phyloP scores from a whole-genome alignment of 1,140 invertebrate genomes.

The Drosophila pruinosa region DNA sequence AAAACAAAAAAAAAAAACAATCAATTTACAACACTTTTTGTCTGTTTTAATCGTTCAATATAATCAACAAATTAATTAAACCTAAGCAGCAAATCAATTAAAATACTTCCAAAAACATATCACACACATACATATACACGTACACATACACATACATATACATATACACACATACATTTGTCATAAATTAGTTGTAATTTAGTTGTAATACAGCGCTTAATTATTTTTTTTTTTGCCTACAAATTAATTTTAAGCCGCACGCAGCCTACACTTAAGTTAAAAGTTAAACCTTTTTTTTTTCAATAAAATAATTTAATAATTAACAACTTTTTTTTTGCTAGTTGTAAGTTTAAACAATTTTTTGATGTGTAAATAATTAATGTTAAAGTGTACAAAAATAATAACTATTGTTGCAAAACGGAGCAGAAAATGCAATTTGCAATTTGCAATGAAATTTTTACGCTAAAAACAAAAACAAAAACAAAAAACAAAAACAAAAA shows the following conservation, averaged over 20 bases:
- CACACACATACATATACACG: constrained; percentile 20
- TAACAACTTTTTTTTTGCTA: constrained; percentile 23
- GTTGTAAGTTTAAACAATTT: constrained; percentile 7
- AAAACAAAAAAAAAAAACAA: constrained; percentile 10
- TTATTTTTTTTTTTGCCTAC: constrained; percentile 56
- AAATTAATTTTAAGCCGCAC: constrained; percentile 50
- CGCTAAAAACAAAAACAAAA: constrained; percentile 18
- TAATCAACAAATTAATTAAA: constrained; percentile 19
- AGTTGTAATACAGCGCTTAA: neutral
- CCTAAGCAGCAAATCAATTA: constrained; percentile 5
- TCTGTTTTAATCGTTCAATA: constrained; percentile 33
- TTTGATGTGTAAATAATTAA: constrained; percentile 41
- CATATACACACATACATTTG: constrained; percentile 5
- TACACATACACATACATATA: constrained; percentile 16
- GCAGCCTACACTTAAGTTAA: constrained; percentile 21
- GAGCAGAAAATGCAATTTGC: constrained; percentile 51
- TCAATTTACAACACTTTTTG: constrained; percentile 14
- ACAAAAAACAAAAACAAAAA: too few relatives aligned
- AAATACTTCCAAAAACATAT: constrained; percentile 47
- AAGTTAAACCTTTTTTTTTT: constrained; percentile 22
- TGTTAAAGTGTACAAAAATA: constrained; percentile 34
- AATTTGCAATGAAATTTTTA: constrained; percentile 55
- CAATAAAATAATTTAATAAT: constrained; percentile 15
- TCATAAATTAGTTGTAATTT: constrained; percentile 16
- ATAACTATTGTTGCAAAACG: constrained; percentile 28